These are phyloP conservation scores for Urosaurus nigricauda DNA, from an alignment of 2,797 vertebrate genomes.

Conservation along the genomic window DNA sequence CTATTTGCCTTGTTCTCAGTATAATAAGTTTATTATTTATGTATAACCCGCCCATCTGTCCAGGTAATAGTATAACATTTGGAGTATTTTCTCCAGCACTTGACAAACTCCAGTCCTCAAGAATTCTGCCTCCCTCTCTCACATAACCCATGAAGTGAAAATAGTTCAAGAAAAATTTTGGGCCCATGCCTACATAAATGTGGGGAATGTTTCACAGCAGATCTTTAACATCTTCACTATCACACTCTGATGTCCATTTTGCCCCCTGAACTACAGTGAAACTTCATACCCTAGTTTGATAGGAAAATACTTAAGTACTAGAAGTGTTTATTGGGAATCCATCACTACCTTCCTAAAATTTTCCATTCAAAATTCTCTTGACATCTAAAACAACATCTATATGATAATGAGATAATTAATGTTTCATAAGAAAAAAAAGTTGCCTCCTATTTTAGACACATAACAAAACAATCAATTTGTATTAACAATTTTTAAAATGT, in stretches of 20 bases:
- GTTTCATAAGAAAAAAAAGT: neutral
- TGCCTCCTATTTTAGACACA: neutral
- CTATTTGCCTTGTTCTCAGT: too few relatives aligned
- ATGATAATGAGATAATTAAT: conserved; percentile 21
- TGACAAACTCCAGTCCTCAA: too few relatives aligned
- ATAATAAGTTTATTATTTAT: too few relatives aligned
- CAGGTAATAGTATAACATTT: too few relatives aligned
- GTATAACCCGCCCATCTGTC: too few relatives aligned
- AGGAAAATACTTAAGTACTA: neutral
- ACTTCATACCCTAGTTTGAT: neutral
- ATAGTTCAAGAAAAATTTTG: neutral
- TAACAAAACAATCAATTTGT: neutral
- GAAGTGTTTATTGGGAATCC: neutral
- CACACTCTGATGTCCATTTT: neutral
- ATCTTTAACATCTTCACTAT: neutral
- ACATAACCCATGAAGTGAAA: neutral
- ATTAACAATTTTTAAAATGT: conserved; percentile 22
- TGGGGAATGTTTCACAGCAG: neutral
- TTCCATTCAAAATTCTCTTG: neutral
- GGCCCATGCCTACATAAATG: neutral
- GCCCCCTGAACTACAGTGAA: neutral
- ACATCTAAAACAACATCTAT: neutral
- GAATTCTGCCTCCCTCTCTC: too few relatives aligned
- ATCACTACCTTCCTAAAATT: neutral
- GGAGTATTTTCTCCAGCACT: too few relatives aligned